Percentiles rank a stretch among this genome's conserved stretches.
phyloP scores from a whole-genome alignment of 2,888 invertebrate genomes.

The Machimus rusticus region DNA sequence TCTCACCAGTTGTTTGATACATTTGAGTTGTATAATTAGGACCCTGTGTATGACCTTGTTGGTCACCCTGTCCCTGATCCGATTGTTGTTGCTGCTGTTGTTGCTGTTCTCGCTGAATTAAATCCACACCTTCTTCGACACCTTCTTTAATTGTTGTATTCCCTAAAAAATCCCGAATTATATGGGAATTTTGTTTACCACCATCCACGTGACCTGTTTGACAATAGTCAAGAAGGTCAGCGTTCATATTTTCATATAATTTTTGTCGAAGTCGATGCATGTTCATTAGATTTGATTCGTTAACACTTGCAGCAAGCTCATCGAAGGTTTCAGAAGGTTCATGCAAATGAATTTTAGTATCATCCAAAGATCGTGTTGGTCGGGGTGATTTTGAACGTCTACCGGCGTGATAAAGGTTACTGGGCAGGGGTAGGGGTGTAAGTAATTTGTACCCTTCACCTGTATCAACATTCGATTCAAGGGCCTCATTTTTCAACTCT shows the following conservation, averaged over 20 bases:
- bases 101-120: constrained; percentile 61
- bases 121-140: constrained; percentile 71
- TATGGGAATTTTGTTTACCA: constrained; percentile 40
- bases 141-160: constrained; percentile 73
- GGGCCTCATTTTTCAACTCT: constrained; percentile 54
- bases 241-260: constrained; percentile 18
- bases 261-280: constrained; percentile 36
- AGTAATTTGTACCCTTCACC: constrained; percentile 31
- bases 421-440: constrained; percentile 1
- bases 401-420: neutral
- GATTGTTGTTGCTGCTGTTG: constrained; percentile 57
- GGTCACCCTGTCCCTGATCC: constrained; percentile 52
- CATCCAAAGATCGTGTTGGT: constrained; percentile 21
- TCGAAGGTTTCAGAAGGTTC: constrained; percentile 32
- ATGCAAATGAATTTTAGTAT: neutral
- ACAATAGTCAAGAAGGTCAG: constrained; percentile 20
- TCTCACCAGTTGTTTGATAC: constrained; percentile 49
- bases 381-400: constrained; percentile 39
- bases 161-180: constrained; percentile 72
- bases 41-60: neutral
- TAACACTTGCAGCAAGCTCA: constrained; percentile 45
- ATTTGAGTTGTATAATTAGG: constrained; percentile 51
- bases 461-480: constrained; percentile 44
- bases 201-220: neutral
- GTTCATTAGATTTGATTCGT: constrained; percentile 44